Evolutionary conservation across 2,888 invertebrate genomes (phyloP).

Genomic region (Nomada lathburiana): DNA sequence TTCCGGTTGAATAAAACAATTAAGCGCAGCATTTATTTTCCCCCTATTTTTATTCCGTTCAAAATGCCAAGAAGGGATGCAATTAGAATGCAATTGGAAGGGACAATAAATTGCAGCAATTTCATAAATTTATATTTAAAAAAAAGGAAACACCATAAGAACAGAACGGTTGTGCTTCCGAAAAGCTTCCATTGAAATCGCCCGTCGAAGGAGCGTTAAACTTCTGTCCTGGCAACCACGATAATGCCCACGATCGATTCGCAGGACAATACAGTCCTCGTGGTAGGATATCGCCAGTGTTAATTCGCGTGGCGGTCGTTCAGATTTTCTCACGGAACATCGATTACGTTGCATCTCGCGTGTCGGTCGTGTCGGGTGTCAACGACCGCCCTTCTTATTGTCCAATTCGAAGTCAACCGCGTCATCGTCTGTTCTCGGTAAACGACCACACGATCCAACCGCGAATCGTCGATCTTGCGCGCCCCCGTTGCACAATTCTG

Average conservation of each 20-base stretch:
- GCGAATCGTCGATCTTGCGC: slow-evolving; percentile 14
- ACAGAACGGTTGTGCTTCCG: not conserved
- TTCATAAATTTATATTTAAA: too few species aligned
- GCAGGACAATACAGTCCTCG: not conserved
- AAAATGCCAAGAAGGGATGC: too few species aligned
- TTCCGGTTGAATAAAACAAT: not conserved
- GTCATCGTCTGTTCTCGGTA: slow-evolving; percentile 63
- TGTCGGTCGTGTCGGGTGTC: slow-evolving; percentile 59
- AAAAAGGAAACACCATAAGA: not conserved
- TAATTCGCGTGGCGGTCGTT: slow-evolving; percentile 31
- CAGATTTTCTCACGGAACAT: slow-evolving; percentile 69
- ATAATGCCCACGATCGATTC: not conserved
- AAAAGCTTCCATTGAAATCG: not conserved
- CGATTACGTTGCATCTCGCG: slow-evolving; percentile 56
- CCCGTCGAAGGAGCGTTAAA: not conserved
- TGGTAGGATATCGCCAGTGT: slow-evolving; percentile 25
- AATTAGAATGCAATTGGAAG: too few species aligned
- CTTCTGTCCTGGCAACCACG: not conserved
- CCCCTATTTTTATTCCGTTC: too few species aligned
- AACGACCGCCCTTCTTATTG: slow-evolving; percentile 70
- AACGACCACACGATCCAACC: slow-evolving; percentile 40
- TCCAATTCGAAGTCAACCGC: slow-evolving; percentile 64
- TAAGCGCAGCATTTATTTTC: too few species aligned
- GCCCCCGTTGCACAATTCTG: slow-evolving; percentile 32
- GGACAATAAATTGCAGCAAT: too few species aligned